Conservation (phyloP, 1,140 invertebrate genomes). For the Pseudomyrmex dendroicus region DNA sequence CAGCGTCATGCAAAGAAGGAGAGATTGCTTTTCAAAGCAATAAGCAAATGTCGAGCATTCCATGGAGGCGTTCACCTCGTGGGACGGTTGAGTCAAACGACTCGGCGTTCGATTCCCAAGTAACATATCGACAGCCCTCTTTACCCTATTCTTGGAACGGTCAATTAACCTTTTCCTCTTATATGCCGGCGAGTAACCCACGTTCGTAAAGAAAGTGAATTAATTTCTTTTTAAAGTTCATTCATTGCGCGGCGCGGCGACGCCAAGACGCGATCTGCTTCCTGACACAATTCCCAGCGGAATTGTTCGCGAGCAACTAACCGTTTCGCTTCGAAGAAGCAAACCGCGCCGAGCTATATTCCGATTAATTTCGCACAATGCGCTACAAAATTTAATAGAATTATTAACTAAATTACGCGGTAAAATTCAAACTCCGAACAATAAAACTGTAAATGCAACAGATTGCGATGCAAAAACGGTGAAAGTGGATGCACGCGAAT, state of each 20-base stretch:
- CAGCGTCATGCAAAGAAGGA: constrained; percentile 58
- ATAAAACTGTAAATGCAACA: neutral
- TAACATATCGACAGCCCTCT: constrained; percentile 58
- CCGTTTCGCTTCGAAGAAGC: neutral
- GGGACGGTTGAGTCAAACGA: constrained; percentile 33
- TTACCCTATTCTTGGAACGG: constrained; percentile 57
- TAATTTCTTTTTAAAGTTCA: constrained; percentile 49
- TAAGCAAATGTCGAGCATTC: constrained; percentile 60
- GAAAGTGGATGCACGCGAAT: neutral
- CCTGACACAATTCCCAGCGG: constrained; percentile 25
- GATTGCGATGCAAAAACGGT: neutral
- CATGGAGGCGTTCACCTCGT: constrained; percentile 59
- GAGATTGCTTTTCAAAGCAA: constrained; percentile 59
- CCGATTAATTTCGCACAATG: neutral
- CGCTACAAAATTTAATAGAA: neutral
- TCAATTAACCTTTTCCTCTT: constrained; percentile 73
- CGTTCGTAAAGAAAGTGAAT: constrained; percentile 44
- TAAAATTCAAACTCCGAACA: neutral
- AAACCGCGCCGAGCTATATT: neutral
- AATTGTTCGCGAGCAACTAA: neutral
- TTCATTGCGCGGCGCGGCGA: constrained; percentile 16
- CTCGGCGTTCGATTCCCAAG: constrained; percentile 52
- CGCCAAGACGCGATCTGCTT: constrained; percentile 5
- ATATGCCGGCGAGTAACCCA: constrained; percentile 36
- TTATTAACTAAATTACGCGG: too few species aligned